phyloP scores from a whole-genome alignment of 2,888 invertebrate species.

The Empis stercorea region DNA sequence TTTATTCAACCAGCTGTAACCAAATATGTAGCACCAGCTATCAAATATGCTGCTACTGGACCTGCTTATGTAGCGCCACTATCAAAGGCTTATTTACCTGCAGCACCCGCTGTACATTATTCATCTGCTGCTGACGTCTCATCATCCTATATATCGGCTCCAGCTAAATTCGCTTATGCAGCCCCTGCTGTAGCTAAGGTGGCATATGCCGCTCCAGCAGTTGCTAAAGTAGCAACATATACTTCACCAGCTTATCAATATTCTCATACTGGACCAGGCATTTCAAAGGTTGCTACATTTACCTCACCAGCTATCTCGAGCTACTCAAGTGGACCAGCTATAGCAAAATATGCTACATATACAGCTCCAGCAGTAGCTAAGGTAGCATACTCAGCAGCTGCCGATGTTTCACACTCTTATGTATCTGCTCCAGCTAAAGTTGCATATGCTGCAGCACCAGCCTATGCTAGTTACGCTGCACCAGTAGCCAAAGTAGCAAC shows the following conservation, averaged over 20 bases:
- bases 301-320: slow-evolving; percentile 9
- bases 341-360: slow-evolving; percentile 14
- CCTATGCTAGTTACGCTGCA: slow-evolving; percentile 4
- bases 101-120: slow-evolving; percentile 28
- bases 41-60: slow-evolving; percentile 11
- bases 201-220: slow-evolving; percentile 14
- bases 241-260: slow-evolving; percentile 21
- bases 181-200: slow-evolving; percentile 16
- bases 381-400: slow-evolving; percentile 11
- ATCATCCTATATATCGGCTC: slow-evolving; percentile 28
- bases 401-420: slow-evolving; percentile 4
- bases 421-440: slow-evolving; percentile 21
- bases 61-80: slow-evolving; percentile 15
- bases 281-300: slow-evolving; percentile 25
- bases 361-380: slow-evolving; percentile 10
- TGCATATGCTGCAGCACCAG: slow-evolving; percentile 8
- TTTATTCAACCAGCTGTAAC: slow-evolving; percentile 12
- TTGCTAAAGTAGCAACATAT: slow-evolving; percentile 20
- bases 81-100: slow-evolving; percentile 24
- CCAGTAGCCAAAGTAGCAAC: slow-evolving; percentile 6
- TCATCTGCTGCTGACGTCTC: slow-evolving; percentile 38
- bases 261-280: slow-evolving; percentile 13
- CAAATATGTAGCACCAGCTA: slow-evolving; percentile 14
- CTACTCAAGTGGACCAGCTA: slow-evolving; percentile 18
- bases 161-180: slow-evolving; percentile 9